Percentiles rank a stretch among this genome's conserved stretches.
Conservation (phyloP, 2,113 vertebrate species). For the Chunga burmeisteri region DNA sequence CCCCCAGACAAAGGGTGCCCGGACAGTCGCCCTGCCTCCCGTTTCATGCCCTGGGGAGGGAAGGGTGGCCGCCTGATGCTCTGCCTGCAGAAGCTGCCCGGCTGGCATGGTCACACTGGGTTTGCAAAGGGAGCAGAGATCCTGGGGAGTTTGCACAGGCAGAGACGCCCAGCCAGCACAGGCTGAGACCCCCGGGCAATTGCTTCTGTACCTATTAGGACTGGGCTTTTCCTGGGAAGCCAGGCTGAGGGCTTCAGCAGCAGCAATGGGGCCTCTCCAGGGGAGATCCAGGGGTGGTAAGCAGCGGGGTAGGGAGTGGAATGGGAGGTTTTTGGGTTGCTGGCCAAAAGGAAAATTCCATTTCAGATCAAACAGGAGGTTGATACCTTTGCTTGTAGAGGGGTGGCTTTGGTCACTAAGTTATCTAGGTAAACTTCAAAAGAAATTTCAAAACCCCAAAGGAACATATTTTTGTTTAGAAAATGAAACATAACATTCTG, state of each 20-base stretch:
- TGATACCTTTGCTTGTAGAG: neutral
- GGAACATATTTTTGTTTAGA: neutral
- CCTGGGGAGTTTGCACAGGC: neutral
- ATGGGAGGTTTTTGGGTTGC: neutral
- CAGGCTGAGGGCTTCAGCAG: neutral
- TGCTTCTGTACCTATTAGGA: neutral
- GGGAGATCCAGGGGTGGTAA: neutral
- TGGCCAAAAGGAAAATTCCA: neutral
- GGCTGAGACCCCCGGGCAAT: neutral
- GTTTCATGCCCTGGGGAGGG: accelerated
- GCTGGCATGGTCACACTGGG: neutral
- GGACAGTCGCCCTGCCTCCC: accelerated
- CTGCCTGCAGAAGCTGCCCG: neutral
- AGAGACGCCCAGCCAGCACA: neutral
- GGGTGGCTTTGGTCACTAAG: neutral
- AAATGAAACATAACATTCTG: neutral
- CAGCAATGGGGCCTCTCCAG: neutral
- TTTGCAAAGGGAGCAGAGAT: neutral
- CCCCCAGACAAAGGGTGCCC: neutral
- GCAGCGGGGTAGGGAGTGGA: neutral
- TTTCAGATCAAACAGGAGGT: neutral
- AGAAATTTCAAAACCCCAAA: neutral
- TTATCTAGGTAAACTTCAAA: neutral
- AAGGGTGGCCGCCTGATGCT: accelerated
- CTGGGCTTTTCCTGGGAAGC: neutral